Percentiles rank a stretch among this genome's conserved stretches.
phyloP scores from a whole-genome alignment of 2,797 vertebrate genomes.

The Ctenosaura bakeri region DNA sequence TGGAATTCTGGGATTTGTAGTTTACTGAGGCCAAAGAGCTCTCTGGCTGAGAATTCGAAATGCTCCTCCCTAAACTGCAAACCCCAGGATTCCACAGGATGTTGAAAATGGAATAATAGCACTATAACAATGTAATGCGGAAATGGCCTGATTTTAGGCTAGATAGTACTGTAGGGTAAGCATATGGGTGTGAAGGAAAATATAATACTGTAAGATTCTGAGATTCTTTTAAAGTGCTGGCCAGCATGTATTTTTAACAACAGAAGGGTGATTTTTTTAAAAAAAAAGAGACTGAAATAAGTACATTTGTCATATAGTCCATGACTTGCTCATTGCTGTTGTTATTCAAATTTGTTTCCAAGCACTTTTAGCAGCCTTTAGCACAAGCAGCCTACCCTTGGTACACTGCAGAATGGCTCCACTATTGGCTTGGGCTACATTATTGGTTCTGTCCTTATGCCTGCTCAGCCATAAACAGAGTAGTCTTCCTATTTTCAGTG shows the following conservation, averaged over 20 bases:
- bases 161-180: too few relatives aligned
- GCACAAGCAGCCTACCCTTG: neutral
- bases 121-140: too few relatives aligned
- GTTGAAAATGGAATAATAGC: too few relatives aligned
- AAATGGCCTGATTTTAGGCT: too few relatives aligned
- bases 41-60: too few relatives aligned
- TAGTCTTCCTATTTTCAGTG: neutral
- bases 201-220: neutral
- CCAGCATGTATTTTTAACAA: neutral
- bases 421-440: neutral
- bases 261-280: neutral
- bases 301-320: neutral
- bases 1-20: too few relatives aligned
- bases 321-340: neutral
- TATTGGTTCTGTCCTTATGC: neutral
- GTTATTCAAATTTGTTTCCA: too few relatives aligned
- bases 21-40: too few relatives aligned
- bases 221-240: neutral
- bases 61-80: too few relatives aligned
- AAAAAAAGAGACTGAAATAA: neutral
- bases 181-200: too few relatives aligned
- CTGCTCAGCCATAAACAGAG: neutral
- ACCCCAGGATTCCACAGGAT: too few relatives aligned
- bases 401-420: neutral
- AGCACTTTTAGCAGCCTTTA: neutral